Percentiles rank a stretch among this genome's conserved stretches.
Evolutionary conservation across 2,888 invertebrate species (phyloP).

Genomic region (Trachelus troglodyta): DNA sequence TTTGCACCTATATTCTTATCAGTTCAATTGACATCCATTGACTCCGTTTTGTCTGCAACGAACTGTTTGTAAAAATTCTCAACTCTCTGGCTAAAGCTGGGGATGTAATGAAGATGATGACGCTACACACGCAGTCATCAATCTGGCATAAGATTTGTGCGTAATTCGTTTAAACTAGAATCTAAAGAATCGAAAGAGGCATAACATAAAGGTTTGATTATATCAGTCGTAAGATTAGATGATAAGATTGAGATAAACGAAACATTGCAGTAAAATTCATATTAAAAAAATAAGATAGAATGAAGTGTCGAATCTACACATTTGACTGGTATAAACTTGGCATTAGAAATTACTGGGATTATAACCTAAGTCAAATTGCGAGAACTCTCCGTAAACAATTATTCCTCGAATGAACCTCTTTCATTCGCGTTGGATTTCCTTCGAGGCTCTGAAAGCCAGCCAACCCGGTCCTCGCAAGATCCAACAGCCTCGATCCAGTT

Average conservation of each 20-base stretch:
- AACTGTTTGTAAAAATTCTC: neutral
- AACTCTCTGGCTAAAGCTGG: neutral
- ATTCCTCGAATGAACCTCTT: constrained; percentile 27
- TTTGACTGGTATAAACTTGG: neutral
- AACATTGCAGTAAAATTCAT: no score
- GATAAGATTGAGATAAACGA: neutral
- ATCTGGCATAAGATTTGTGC: no score
- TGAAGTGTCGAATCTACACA: neutral
- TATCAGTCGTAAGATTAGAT: neutral
- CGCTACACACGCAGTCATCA: neutral
- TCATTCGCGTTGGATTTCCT: constrained; percentile 18
- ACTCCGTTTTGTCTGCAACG: neutral
- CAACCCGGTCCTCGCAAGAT: constrained; percentile 41
- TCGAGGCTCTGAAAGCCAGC: constrained; percentile 3
- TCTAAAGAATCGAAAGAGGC: no score
- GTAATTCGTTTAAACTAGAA: no score
- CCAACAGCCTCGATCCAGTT: constrained; percentile 57
- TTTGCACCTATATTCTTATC: neutral
- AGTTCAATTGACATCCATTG: neutral
- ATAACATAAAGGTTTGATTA: neutral
- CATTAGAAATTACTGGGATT: neutral
- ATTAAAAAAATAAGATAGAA: neutral
- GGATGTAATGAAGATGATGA: neutral
- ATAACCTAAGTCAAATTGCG: neutral
- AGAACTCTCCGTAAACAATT: constrained; percentile 28